Evolutionary conservation across 2,113 vertebrate genomes (phyloP), one percentile per base, ranked within the genome.

Genomic region (Dromaius novaehollandiae): DNA sequence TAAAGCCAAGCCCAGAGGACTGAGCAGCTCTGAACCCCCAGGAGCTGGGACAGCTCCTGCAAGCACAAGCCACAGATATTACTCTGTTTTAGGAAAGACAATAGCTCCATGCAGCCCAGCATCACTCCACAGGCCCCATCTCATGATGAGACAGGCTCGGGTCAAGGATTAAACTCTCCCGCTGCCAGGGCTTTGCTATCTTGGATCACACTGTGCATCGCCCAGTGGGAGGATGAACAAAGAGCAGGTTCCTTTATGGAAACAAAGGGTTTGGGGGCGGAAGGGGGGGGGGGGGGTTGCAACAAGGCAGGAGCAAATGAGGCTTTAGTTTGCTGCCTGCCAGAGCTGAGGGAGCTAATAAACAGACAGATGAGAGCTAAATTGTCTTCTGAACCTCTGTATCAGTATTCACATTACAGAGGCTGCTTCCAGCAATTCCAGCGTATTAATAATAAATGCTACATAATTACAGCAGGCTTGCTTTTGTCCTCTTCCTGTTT

Each of bases 401-500:
- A 98, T 98, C 93, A 66, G 98, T 95, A 97, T 90, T 94, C 97
- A 98, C 97, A 98, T 98, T 98, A 98, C 97, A 97, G 97, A 96
- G 96, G 98, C 98, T 98, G 98, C 98, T 98, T 98, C 98, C 97
- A 98, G 98, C 98, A 98, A 98, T 98, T 98, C 98, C 97, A 98
- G 96, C 85, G 42, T 96, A 98, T 98, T 98, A 98, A 98, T 98
- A 98, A 98, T 98, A 98, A 98, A 98, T 98, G 98, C 95, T 84
- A 97, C 93, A 61, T 98, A 98, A 98, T 98, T 98, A 98, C 98
- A 98, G 98, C 96, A 68, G 90, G 82, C 90, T 96, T 95, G 96
- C 98, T 97, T 96, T 94, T 96, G 95, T 93, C 96, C 91, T 96
- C 96, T 98, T 98, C 97, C 95, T 98, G 97, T 97, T 98, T 97